Evolutionary conservation across 2,888 invertebrate species (phyloP), one percentile per base, ranked within the genome.

Genomic region (Xanthorhoe spadicearia): DNA sequence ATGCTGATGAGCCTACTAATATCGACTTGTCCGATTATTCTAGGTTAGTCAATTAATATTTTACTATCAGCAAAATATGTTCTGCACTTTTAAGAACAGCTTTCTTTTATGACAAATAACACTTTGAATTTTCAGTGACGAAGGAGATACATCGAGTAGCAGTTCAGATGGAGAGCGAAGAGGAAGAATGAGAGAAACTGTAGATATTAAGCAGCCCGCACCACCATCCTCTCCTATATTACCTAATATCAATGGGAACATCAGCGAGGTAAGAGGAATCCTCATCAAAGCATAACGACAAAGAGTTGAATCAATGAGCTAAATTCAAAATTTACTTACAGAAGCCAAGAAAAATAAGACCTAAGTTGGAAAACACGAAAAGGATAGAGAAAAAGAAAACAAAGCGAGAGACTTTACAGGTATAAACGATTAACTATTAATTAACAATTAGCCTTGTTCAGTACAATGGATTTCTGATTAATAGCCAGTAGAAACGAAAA

Each of bases 11-110:
- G 83, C 97, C 97, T 13, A 95, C 96, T 2, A 97, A 97, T 83
- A 97, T 98, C 74, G 95, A 95, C 68, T 89, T 98, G 32, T 97
- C 97, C 28, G 97, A 98, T 89, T 97, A 97, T 84, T 97, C 97
- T 8, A 97, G 97, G 97, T 97, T 69, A 57, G 66, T 56, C 13
- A 2, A 15, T 7, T 32, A 28, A 28, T 28, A 52, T n/a, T 28
- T 1, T 15, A 4, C 23, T 23, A 23, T 23, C 23, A 23, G 23
- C 23, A 23, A 4, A 23, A n/a, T n/a, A n/a, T n/a, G 23, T 18
- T 28, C 5, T 10, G 23, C 28, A 23, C n/a, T n/a, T 7, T 13
- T n/a, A 13, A 43, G 0, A 43, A 43, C 0, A 13, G 3, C 1
- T 13, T 13, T 3, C 13, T 43, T n/a, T n/a, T 43, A 43, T 43